phyloP scores from a whole-genome alignment of 1,140 invertebrate genomes.

The Heliconius melpomene region DNA sequence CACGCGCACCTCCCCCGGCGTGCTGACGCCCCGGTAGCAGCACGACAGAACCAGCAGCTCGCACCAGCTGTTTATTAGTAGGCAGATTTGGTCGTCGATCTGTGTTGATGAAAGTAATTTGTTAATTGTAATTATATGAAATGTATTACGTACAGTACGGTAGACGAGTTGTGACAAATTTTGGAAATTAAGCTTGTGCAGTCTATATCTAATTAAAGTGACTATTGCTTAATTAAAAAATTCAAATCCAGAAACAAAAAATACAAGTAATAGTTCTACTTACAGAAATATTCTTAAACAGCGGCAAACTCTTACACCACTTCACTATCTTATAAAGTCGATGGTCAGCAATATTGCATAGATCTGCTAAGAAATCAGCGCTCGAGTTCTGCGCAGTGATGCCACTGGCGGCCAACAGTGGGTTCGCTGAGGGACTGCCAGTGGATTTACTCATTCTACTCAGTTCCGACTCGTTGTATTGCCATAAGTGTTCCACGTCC shows the following conservation, averaged over 20 bases:
- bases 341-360: slow-evolving; percentile 97
- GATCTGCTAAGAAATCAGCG: slow-evolving; percentile 91
- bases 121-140: neutral
- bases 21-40: slow-evolving; percentile 93
- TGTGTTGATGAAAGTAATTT: slow-evolving; percentile 22
- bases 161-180: no score
- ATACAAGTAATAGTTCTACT: slow-evolving; percentile 49
- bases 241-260: neutral
- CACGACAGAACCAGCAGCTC: slow-evolving; percentile 96
- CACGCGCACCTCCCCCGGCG: slow-evolving; percentile 92
- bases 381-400: slow-evolving; percentile 85
- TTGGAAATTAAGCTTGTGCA: no score
- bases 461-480: slow-evolving; percentile 89
- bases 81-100: slow-evolving; percentile 93
- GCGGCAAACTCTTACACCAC: slow-evolving; percentile 98
- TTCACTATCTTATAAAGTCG: slow-evolving; percentile 98
- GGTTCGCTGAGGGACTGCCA: slow-evolving; percentile 78
- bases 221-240: no score
- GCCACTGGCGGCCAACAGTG: slow-evolving; percentile 83
- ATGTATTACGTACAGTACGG: neutral
- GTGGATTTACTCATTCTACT: slow-evolving; percentile 81
- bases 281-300: slow-evolving; percentile 97
- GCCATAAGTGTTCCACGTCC: slow-evolving; percentile 96
- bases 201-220: no score
- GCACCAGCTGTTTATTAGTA: slow-evolving; percentile 98